Evolutionary conservation across 2,797 vertebrate species (phyloP).

Genomic region (Smutsia gigantea): DNA sequence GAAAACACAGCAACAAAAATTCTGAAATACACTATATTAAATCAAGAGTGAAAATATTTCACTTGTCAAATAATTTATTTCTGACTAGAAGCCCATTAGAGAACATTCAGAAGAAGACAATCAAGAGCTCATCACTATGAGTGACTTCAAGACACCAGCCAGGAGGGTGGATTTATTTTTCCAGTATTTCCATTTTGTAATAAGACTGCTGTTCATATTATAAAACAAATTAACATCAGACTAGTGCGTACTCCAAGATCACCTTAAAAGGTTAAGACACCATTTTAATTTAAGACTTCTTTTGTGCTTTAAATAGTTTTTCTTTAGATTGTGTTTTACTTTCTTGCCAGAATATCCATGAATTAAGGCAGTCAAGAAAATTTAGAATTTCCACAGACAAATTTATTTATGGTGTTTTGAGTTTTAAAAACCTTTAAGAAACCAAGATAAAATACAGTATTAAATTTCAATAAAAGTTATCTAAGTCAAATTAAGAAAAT

Average conservation of each 20-base stretch:
- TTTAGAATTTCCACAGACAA: background rate
- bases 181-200: background rate
- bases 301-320: background rate
- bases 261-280: background rate
- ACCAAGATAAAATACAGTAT: background rate
- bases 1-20: conserved; percentile 21
- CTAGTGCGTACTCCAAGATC: background rate
- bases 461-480: background rate
- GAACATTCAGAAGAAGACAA: background rate
- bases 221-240: background rate
- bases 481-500: background rate
- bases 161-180: background rate
- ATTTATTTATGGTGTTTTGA: background rate
- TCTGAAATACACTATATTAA: conserved; percentile 38
- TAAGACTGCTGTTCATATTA: background rate
- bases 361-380: background rate
- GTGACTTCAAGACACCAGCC: background rate
- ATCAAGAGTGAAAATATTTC: conserved; percentile 42
- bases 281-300: background rate
- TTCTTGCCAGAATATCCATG: background rate
- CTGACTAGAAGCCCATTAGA: conserved; percentile 32
- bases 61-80: conserved; percentile 59
- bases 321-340: background rate
- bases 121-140: background rate
- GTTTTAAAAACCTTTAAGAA: conserved; percentile 40